A percentile compares a stretch with the other conserved stretches of the same genome.
Evolutionary conservation across 2,113 vertebrate genomes (phyloP).

Genomic region (Probosciger aterrimus): DNA sequence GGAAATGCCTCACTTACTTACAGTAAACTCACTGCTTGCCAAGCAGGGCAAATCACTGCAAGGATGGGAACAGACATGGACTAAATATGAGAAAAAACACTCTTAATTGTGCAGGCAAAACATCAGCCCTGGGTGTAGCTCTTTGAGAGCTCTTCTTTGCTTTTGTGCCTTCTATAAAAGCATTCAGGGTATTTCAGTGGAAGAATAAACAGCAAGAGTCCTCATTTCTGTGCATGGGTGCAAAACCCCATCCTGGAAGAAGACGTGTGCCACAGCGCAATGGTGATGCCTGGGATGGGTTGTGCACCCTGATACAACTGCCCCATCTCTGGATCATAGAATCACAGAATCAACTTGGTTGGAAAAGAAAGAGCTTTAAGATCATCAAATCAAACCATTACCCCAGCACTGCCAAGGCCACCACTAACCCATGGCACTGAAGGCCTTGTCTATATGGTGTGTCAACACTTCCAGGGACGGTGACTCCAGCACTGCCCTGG

Average conservation of each 20-base stretch:
- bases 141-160: not conserved
- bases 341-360: not conserved
- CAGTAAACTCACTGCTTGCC: not conserved
- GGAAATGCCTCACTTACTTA: not conserved
- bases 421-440: not conserved
- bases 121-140: not conserved
- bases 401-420: not conserved
- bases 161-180: not conserved
- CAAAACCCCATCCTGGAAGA: not conserved
- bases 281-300: not conserved
- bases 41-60: not conserved
- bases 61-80: not conserved
- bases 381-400: not conserved
- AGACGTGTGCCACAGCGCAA: not conserved
- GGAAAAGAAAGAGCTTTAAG: not conserved
- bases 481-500: not conserved
- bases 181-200: not conserved
- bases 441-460: not conserved
- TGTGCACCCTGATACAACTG: accelerated
- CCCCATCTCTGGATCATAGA: not conserved
- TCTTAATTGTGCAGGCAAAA: not conserved
- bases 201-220: not conserved
- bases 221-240: not conserved
- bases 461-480: not conserved
- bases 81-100: not conserved